Percentiles rank a stretch among this genome's conserved stretches.
Evolutionary conservation across 2,888 invertebrate genomes (phyloP).

Genomic region (Tholera decimalis): DNA sequence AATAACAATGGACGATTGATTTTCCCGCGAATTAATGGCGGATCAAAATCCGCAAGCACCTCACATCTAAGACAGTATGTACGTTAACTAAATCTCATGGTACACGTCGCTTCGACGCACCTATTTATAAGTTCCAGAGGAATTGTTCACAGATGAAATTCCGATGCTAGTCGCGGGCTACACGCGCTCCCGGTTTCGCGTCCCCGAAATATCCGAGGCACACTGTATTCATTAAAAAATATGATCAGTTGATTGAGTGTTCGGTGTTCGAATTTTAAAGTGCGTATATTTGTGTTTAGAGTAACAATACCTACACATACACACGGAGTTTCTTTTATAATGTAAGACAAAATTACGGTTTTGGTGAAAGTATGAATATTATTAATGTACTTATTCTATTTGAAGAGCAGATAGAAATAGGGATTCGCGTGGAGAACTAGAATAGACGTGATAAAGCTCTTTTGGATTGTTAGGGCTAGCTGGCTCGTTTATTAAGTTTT

Average conservation of each 20-base stretch:
- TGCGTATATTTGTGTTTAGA: slow-evolving; percentile 75
- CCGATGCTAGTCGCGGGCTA: slow-evolving; percentile 83
- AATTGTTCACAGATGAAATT: slow-evolving; percentile 85
- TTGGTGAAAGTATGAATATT: slow-evolving; percentile 57
- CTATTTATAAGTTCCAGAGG: slow-evolving; percentile 92
- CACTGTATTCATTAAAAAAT: slow-evolving; percentile 63
- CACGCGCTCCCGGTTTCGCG: slow-evolving; percentile 79
- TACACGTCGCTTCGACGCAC: slow-evolving; percentile 78
- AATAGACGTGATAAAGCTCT: slow-evolving; percentile 51
- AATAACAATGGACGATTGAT: slow-evolving; percentile 10
- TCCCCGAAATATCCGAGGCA: slow-evolving; percentile 67
- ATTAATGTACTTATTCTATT: slow-evolving; percentile 60
- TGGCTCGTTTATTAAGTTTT: too few species aligned
- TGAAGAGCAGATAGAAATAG: slow-evolving; percentile 63
- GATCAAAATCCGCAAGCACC: slow-evolving; percentile 39
- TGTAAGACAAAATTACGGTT: slow-evolving; percentile 69
- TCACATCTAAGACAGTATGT: slow-evolving; percentile 50
- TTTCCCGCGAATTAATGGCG: slow-evolving; percentile 45
- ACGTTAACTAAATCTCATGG: slow-evolving; percentile 69
- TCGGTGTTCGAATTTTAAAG: slow-evolving; percentile 74
- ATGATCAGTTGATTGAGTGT: slow-evolving; percentile 76
- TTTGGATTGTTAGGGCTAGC: slow-evolving; percentile 16
- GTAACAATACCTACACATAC: slow-evolving; percentile 71
- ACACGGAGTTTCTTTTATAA: slow-evolving; percentile 60
- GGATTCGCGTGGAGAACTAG: slow-evolving; percentile 56